Base-by-base conservation (phyloP, 2,888 invertebrate species). In the Crocallis elinguaria region DNA sequence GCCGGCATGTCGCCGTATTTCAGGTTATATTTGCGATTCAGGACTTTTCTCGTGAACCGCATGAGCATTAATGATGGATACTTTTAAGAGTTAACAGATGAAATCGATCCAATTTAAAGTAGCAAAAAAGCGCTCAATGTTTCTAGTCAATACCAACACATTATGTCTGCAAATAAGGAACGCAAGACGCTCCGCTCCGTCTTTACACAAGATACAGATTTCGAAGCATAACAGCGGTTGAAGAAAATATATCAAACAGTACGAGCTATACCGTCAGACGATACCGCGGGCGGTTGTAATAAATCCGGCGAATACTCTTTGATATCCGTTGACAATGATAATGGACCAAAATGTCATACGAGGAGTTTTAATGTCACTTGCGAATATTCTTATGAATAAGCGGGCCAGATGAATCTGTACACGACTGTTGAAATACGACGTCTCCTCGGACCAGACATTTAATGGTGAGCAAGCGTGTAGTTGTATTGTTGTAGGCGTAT, bases 351-450 rank as follows among this genome's bases (percentile, higher is more conserved):
- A 79, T 76, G 79, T 83, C 81, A 80, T 78, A 81, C 78, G 75
- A 79, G 71, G 74, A 82, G 76, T 83, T 84, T 86, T 86, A 88
- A 88, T 84, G 81, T 85, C 82, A 79, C 79, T 79, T 72, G 77
- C 69, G 76, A 80, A 83, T 82, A 83, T 79, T 82, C 75, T 79
- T 86, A 84, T 81, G 84, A 84, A 86, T 82, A 82, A 78, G 71
- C 68, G 70, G 71, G 73, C 74, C 69, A 88, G 88, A 89, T 89
- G 83, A 82, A 89, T 89, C 89, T 87, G 77, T 71, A 79, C 86
- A 87, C 87, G 87, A 87, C 84, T 81, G 77, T 77, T 88, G 82
- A 84, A 87, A 86, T 86, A 86, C 84, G 86, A 84, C 72, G 77
- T 82, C 82, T 73, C 71, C 73, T 72, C 68, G 67, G 72, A 69